Base-by-base conservation (phyloP, 2,888 invertebrate genomes). In the Microctonus aethiopoides region DNA sequence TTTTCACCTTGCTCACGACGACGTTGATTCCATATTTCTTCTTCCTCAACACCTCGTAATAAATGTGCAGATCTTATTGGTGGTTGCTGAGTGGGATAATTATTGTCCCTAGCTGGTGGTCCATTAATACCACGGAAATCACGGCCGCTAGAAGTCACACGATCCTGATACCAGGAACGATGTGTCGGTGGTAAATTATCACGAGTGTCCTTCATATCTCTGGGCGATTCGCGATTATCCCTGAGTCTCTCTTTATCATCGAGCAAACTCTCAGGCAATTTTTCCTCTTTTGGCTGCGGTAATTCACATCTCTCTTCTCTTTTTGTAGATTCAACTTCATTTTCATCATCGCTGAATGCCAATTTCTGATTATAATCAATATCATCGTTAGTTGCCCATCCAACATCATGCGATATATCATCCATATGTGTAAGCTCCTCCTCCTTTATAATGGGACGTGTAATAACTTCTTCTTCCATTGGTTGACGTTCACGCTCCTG, bases 311-410 rank as follows among this genome's bases (percentile, higher is more conserved):
- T 85, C 65, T 80, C 82, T 13, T 79, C 69, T 80, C 75, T 79
- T 81, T 75, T 79, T 72, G 65, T 72, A 60, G 76, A 80, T 78
- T 87, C 87, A 63, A 80, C 74, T 20, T 85, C 85, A n/a, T 85
- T 84, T 87, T 97, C 97, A 81, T 97, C 97, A 87, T 98, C 97
- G 83, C 97, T 97, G 87, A 97, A 98, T 77, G 95, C 93, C 84
- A 98, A 88, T 87, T 96, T 97, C 88, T 96, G 95, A 89, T 95
- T 95, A 85, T 97, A 97, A 88, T 97, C 97, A 84, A 97, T 95
- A 85, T 96, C 96, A 84, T 96, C 96, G 81, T 95, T 93, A 77
- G 93, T 93, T 70, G 95, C 94, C 98, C 98, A 98, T 74, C 96
- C 96, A 81, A 94, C 93, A 83, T 95, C 94, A 80, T 94, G 92